Evolutionary conservation across 2,888 invertebrate species (phyloP).

Genomic region (Macaria notata): DNA sequence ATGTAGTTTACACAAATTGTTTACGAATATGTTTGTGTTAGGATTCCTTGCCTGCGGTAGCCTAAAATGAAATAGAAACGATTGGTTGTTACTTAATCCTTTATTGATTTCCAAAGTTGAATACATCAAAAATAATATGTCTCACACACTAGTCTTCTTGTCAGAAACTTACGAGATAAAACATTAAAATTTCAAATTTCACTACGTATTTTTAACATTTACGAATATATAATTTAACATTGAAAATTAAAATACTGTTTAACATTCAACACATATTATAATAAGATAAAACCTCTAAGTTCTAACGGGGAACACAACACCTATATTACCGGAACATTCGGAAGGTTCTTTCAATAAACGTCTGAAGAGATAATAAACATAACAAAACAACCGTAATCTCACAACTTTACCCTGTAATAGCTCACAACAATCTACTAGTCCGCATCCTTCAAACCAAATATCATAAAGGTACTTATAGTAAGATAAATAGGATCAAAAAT

Average conservation of each 20-base stretch:
- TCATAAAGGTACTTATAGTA: slow-evolving; percentile 64
- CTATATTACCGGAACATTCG: slow-evolving; percentile 52
- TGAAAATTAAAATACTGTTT: slow-evolving; percentile 64
- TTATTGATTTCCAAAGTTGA: slow-evolving; percentile 65
- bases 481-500: slow-evolving; percentile 77
- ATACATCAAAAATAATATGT: slow-evolving; percentile 69
- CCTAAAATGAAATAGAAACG: slow-evolving; percentile 10
- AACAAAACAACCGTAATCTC: slow-evolving; percentile 44
- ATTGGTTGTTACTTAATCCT: slow-evolving; percentile 48
- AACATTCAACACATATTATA: slow-evolving; percentile 69
- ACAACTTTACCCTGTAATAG: slow-evolving; percentile 74
- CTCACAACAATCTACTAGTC: slow-evolving; percentile 62
- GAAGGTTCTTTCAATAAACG: slow-evolving; percentile 44
- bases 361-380: slow-evolving; percentile 41
- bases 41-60: too few species aligned
- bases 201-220: slow-evolving; percentile 67
- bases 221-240: slow-evolving; percentile 56
- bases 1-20: too few species aligned
- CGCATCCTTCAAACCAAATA: slow-evolving; percentile 61
- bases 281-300: slow-evolving; percentile 52
- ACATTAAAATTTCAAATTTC: slow-evolving; percentile 59
- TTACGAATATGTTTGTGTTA: too few species aligned
- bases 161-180: slow-evolving; percentile 62
- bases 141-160: slow-evolving; percentile 53
- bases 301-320: slow-evolving; percentile 71